These are phyloP conservation scores for Physella acuta DNA, from an alignment of 1,140 invertebrate species.

Conservation along the genomic window DNA sequence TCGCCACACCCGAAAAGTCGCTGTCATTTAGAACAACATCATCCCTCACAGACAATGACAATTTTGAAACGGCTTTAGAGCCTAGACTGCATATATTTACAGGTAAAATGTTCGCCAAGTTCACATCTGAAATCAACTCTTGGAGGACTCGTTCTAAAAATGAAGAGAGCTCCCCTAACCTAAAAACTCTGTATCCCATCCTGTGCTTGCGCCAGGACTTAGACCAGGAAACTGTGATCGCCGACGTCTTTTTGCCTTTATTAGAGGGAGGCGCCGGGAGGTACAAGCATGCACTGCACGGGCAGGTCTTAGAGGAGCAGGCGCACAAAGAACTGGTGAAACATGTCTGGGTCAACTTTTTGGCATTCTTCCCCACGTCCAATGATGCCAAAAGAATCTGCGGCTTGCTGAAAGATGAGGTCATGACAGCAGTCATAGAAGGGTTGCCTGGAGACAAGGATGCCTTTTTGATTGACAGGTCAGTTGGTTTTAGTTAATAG, in stretches of 20 bases:
- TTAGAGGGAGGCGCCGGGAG: neutral
- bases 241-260: conserved; percentile 3
- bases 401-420: neutral
- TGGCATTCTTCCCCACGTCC: neutral
- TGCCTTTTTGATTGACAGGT: neutral
- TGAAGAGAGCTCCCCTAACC: neutral
- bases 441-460: conserved; percentile 11
- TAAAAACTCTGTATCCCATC: no score
- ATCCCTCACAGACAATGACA: neutral
- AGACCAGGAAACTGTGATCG: neutral
- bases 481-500: neutral
- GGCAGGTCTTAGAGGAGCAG: conserved; percentile 3
- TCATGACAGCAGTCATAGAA: conserved; percentile 2
- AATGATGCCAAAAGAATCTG: neutral
- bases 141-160: neutral
- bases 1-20: neutral
- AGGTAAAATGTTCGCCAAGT: conserved; percentile 9
- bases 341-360: conserved; percentile 13
- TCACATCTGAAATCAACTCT: neutral
- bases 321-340: neutral
- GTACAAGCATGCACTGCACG: neutral
- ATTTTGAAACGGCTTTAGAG: neutral
- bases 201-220: neutral
- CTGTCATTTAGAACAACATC: neutral
- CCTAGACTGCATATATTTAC: conserved; percentile 10